Conservation (phyloP, 2,113 vertebrate genomes). For the Prietella phreatophila region DNA sequence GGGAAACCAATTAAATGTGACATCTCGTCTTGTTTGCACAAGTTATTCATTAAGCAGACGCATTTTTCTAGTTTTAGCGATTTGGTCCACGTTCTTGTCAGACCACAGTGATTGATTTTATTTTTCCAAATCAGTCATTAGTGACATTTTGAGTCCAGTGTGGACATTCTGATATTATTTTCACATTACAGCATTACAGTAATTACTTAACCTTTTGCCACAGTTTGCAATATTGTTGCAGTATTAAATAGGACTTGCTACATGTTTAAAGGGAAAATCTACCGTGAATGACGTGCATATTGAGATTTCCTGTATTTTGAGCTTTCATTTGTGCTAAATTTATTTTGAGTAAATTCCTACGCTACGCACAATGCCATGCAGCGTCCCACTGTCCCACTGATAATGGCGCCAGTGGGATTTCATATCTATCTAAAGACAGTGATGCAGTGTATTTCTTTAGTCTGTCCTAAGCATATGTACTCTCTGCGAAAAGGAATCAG, state of each 20-base stretch:
- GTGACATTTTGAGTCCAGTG: background rate
- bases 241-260: background rate
- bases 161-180: conserved; percentile 7
- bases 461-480: background rate
- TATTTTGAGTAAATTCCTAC: background rate
- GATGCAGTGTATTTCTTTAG: background rate
- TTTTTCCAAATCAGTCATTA: conserved; percentile 13
- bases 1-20: conserved; percentile 2
- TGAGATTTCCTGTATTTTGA: background rate
- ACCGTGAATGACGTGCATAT: background rate
- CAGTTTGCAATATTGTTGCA: background rate
- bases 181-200: conserved; percentile 8
- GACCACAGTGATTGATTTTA: conserved; percentile 9
- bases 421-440: background rate
- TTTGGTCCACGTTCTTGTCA: background rate
- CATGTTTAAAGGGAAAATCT: background rate
- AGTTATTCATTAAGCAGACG: conserved; percentile 19
- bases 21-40: background rate
- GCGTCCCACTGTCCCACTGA: background rate
- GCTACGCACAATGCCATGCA: background rate
- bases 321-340: background rate
- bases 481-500: background rate
- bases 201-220: conserved; percentile 4
- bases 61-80: background rate
- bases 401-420: background rate